Conservation (phyloP, 2,888 invertebrate species). For the Nycteola revayana region DNA sequence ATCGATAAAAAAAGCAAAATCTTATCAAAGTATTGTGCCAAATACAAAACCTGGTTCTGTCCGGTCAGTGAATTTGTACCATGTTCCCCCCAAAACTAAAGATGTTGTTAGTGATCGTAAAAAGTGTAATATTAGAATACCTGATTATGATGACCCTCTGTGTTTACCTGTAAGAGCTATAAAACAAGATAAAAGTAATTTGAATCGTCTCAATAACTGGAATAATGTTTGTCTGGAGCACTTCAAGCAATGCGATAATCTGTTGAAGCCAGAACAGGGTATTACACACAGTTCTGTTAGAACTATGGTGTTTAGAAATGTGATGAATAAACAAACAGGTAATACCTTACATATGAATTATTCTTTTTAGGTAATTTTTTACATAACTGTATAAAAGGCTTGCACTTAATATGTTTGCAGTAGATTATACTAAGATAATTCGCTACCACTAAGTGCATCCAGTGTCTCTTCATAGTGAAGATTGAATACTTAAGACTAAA, state of each 20-base stretch:
- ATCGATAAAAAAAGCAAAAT: conserved; percentile 19
- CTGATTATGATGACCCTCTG: conserved; percentile 67
- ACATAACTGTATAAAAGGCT: no score
- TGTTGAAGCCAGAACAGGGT: conserved; percentile 49
- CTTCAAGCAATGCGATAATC: conserved; percentile 48
- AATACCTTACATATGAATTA: no score
- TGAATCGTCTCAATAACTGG: conserved; percentile 56
- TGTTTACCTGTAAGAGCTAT: conserved; percentile 65
- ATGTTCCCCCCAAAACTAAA: conserved; percentile 8
- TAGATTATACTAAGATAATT: no score
- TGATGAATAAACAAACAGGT: conserved; percentile 56
- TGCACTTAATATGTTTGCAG: no score
- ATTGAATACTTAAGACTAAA: no score
- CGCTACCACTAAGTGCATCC: no score
- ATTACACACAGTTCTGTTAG: conserved; percentile 49
- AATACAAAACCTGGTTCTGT: conserved; percentile 14
- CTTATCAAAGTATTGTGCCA: conserved; percentile 20
- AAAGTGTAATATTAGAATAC: conserved; percentile 50
- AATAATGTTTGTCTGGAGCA: conserved; percentile 65
- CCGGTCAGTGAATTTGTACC: conserved; percentile 9
- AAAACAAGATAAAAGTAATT: conserved; percentile 39
- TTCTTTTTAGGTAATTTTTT: no score
- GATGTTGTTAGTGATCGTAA: conserved; percentile 34
- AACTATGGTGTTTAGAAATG: conserved; percentile 56
- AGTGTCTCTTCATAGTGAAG: no score